phyloP scores from a whole-genome alignment of 2,888 invertebrate genomes.

The Pyrgus malvae region DNA sequence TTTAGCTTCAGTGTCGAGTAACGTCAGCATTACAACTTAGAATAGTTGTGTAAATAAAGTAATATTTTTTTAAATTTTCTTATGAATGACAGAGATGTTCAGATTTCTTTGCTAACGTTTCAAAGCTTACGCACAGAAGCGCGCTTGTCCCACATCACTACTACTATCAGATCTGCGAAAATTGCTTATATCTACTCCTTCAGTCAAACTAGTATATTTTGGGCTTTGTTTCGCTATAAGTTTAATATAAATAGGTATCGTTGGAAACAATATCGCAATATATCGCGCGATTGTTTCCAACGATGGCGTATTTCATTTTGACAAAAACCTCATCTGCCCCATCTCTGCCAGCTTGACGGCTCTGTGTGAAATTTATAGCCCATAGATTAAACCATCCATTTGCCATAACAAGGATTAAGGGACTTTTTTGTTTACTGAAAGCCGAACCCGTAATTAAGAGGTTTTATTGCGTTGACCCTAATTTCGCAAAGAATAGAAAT shows the following conservation, averaged over 20 bases:
- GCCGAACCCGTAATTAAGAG: constrained; percentile 4
- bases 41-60: too few relatives aligned
- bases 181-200: too few relatives aligned
- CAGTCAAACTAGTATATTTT: too few relatives aligned
- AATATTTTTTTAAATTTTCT: too few relatives aligned
- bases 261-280: neutral
- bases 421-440: constrained; percentile 13
- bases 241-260: neutral
- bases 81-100: too few relatives aligned
- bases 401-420: neutral
- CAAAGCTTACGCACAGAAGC: too few relatives aligned
- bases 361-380: constrained; percentile 7
- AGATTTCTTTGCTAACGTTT: too few relatives aligned
- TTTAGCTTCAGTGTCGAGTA: too few relatives aligned
- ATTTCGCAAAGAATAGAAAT: neutral
- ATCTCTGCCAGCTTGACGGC: neutral
- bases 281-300: neutral
- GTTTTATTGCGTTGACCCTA: neutral
- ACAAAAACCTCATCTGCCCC: neutral
- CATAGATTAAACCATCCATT: constrained; percentile 1
- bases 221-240: too few relatives aligned
- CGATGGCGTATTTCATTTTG: neutral
- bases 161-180: too few relatives aligned
- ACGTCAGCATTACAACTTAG: too few relatives aligned
- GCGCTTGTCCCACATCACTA: too few relatives aligned